Base-by-base conservation (phyloP, 2,113 vertebrate genomes). In the Thinocorus orbignyianus region DNA sequence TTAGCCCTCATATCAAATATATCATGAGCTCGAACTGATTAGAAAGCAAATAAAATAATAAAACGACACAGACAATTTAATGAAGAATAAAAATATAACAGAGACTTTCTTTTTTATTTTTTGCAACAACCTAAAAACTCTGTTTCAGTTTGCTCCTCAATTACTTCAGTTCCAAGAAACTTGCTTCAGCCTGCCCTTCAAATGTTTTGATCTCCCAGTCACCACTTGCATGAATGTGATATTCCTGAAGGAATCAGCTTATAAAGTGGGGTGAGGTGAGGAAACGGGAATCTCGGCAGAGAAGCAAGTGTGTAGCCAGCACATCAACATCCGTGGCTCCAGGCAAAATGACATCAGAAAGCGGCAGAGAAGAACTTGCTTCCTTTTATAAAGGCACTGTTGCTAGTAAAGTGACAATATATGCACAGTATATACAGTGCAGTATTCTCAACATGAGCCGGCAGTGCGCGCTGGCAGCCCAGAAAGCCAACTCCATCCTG, bases 231-330 rank as follows among this genome's bases (percentile, higher is more conserved):
- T 51, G 23, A 85, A 92, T 60, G 44, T 10, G 2, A 57, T 85
- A 76, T 54, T 85, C 58, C 64, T 86, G 66, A 79, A 93, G 62
- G 87, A 94, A 94, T 89, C 57, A 82, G 20, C 51, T 87, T 65
- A 85, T 60, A 46, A 51, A 23, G 39, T n/a, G 13, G 18, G 17
- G 7, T 81, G 39, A 91, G 57, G 55, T 25, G 12, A 90, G 37
- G 57, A 85, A 93, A 92, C 22, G 33, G 70, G 41, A 69, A 65
- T 79, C 35, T 57, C 85, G 92, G 83, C 65, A 91, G 70, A 89
- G 44, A 76, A 68, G 6, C 39, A 22, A 72, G 44, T 31, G 7
- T 61, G 61, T 10, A 91, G n/a, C 35, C 84, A 95, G 73, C 49
- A 72, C 31, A 81, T 46, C 49, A 54, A 17, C 28, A 72, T 19